Percentiles rank a stretch among this genome's conserved stretches.
phyloP scores from a whole-genome alignment of 2,888 invertebrate species.

The Trissolcus brochymenae region DNA sequence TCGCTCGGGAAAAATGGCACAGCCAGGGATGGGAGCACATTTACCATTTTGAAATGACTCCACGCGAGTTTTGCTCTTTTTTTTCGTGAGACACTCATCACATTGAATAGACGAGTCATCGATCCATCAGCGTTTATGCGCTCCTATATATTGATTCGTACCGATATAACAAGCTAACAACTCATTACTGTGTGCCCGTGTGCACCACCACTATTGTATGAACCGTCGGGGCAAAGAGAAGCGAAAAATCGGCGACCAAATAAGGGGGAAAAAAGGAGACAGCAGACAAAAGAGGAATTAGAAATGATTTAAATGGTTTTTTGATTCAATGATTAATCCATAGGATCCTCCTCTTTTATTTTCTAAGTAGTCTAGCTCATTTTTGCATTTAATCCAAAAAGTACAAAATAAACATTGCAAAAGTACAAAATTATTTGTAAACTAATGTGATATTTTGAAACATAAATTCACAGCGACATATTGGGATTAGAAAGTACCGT shows the following conservation, averaged over 20 bases:
- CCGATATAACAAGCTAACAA: slow-evolving; percentile 52
- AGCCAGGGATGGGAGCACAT: slow-evolving; percentile 29
- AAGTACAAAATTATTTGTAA: too few species aligned
- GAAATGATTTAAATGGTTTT: slow-evolving; percentile 43
- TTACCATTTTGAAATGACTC: slow-evolving; percentile 60
- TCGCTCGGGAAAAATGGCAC: slow-evolving; percentile 40
- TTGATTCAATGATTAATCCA: slow-evolving; percentile 5
- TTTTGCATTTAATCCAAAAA: too few species aligned
- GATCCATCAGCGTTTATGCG: slow-evolving; percentile 59
- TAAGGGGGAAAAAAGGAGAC: slow-evolving; percentile 6
- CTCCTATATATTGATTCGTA: slow-evolving; percentile 52
- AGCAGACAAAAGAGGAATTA: slow-evolving; percentile 34
- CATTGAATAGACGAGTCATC: slow-evolving; percentile 59
- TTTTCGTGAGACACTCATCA: slow-evolving; percentile 63
- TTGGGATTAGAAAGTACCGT: slow-evolving; percentile 14
- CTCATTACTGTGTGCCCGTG: slow-evolving; percentile 43
- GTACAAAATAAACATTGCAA: too few species aligned
- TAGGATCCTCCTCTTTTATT: not conserved
- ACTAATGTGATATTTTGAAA: too few species aligned
- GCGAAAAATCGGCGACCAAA: slow-evolving; percentile 36
- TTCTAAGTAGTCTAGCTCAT: too few species aligned
- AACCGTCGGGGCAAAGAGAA: slow-evolving; percentile 25
- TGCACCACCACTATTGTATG: slow-evolving; percentile 38
- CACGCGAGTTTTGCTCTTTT: slow-evolving; percentile 48
- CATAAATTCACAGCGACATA: not conserved